phyloP scores from a whole-genome alignment of 2,797 vertebrate genomes.

The Rhinella marina region DNA sequence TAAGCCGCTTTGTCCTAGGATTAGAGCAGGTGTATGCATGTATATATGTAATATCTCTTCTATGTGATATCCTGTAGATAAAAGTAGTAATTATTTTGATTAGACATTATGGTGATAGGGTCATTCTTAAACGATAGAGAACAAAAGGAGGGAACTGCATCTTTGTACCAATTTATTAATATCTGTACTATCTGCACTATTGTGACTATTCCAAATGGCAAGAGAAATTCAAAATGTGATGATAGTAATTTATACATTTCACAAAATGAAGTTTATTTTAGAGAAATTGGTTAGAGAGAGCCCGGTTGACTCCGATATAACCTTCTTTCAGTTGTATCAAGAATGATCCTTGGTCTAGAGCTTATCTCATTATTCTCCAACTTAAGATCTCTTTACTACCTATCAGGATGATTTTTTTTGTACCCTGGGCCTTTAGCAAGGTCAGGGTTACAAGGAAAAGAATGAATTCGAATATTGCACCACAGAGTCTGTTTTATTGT shows the following conservation, averaged over 20 bases:
- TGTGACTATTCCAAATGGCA: not conserved
- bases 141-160: not conserved
- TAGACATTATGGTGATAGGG: too few species aligned
- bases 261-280: not conserved
- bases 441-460: conserved; percentile 56
- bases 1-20: not conserved
- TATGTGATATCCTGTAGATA: too few species aligned
- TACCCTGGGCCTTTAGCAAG: conserved; percentile 52
- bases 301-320: not conserved
- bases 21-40: not conserved
- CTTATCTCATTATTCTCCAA: conserved; percentile 18
- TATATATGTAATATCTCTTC: too few species aligned
- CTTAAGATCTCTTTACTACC: conserved; percentile 52
- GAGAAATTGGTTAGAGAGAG: not conserved
- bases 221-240: not conserved
- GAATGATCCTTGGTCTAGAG: not conserved
- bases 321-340: not conserved
- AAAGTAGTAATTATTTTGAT: too few species aligned
- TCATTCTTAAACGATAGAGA: not conserved
- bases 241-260: not conserved
- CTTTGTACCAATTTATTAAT: not conserved
- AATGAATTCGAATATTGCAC: conserved; percentile 60
- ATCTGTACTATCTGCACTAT: not conserved
- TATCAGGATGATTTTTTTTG: conserved; percentile 36
- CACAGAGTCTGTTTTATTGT: conserved; percentile 57